phyloP scores from a whole-genome alignment of 2,888 invertebrate genomes.

The Drosophila planitibia region DNA sequence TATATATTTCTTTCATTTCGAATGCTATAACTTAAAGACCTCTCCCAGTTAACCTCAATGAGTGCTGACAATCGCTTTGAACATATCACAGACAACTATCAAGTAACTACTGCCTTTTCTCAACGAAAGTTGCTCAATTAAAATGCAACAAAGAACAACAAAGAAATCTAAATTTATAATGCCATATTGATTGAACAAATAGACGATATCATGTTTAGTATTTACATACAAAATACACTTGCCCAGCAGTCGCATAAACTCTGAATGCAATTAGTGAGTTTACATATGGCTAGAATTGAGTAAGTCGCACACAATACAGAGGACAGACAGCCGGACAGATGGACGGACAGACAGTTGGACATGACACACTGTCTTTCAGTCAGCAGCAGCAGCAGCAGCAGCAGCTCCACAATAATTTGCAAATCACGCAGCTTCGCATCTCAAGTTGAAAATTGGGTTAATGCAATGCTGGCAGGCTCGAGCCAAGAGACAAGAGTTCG shows the following conservation, averaged over 20 bases:
- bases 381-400: constrained; percentile 22
- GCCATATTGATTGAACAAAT: constrained; percentile 25
- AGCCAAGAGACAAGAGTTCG: constrained; percentile 16
- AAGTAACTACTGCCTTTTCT: background rate
- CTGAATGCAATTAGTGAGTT: constrained; percentile 52
- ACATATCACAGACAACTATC: background rate
- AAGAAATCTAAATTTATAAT: background rate
- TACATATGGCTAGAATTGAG: constrained; percentile 47
- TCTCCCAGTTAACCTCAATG: constrained; percentile 34
- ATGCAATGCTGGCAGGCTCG: constrained; percentile 69
- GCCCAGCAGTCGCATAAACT: constrained; percentile 25
- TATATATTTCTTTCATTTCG: background rate
- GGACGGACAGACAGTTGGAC: constrained; percentile 19
- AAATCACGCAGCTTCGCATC: constrained; percentile 81
- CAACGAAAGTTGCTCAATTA: constrained; percentile 20
- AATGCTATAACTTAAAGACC: constrained; percentile 13
- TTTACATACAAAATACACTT: constrained; percentile 14
- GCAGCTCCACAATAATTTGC: constrained; percentile 67
- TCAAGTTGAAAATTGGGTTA: constrained; percentile 79
- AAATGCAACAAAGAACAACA: constrained; percentile 6
- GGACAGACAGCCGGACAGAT: constrained; percentile 6
- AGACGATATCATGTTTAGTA: constrained; percentile 27
- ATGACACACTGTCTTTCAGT: constrained; percentile 49
- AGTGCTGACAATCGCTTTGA: background rate
- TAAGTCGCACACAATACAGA: constrained; percentile 43